Evolutionary conservation across 2,113 vertebrate genomes (phyloP), one percentile per base, ranked within the genome.

Genomic region (Myodes glareolus): DNA sequence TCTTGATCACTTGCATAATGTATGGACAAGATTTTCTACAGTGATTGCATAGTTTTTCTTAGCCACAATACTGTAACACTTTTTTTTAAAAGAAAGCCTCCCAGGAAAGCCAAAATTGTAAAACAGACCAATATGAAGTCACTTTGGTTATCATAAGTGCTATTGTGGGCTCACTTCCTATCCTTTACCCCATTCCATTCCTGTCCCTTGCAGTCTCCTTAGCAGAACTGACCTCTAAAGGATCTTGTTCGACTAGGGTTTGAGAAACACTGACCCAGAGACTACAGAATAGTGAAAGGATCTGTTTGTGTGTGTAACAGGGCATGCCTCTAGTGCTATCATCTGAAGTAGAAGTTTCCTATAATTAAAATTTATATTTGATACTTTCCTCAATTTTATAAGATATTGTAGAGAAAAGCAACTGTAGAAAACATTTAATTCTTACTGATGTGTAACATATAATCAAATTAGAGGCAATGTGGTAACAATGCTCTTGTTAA

Each of bases 31-130:
- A 0, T 27, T 67, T 93, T 78, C 42, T 86, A 75, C 5, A 93
- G 50, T 58, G 63, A 36, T 96, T 65, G 65, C 72, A 91, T 94
- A 52, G 70, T 86, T 96, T 96, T 96, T 87, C 94, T 90, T 95
- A 84, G 52, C 67, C 77, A 86, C 45, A 76, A 13, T 90, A 75
- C 5, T 70, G 36, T 67, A 65, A 31, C 21, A 63, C 39, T 61
- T 52, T 88, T 89, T 93, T 87, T 87, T 39, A 78, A 92, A 95
- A 65, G 77, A 92, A 96, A 89, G 36, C 45, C 85, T 77, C 55
- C 29, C 42, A 89, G 23, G 82, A 95, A 95, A 31, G 14, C 5
- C 7, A 68, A 23, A 87, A 68, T 92, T 52, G 3, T 61, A 81
- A 67, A 95, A 88, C 31, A 95, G 72, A 96, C 13, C 50, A 95